Evolutionary conservation across 2,888 invertebrate species (phyloP), one percentile per base, ranked within the genome.

Genomic region (Scaptomyza caliginosa): DNA sequence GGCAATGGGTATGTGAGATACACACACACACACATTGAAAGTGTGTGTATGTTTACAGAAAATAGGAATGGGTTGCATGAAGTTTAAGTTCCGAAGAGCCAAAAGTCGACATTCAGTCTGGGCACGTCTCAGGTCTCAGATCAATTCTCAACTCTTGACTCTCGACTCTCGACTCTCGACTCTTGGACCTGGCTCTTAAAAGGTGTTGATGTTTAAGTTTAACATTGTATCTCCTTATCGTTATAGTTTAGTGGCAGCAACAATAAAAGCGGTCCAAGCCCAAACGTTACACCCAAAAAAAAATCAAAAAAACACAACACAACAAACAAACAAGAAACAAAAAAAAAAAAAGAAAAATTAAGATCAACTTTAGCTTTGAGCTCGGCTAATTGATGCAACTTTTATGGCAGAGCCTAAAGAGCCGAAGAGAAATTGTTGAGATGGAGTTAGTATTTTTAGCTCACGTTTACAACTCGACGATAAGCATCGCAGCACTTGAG

Each of bases 161-260:
- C 55, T 26, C 13, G 42, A 5, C 21, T 49, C 48, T 65, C 42
- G 32, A 21, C 24, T 21, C 59, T 67, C 43, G 40, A 11, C 30
- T 36, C 36, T 42, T 11, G 23, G 28, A 30, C 21, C 49, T 45
- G 77, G 80, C 80, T 84, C 83, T 87, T 88, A 88, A 88, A 89
- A 89, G 89, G 89, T 89, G 89, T 89, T 86, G 89, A 89, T 89
- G 89, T 89, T 89, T 89, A 89, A 88, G 89, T 89, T 89, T 85
- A 88, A 89, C 87, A 88, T 83, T 87, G 88, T 88, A 86, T 88
- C 78, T 80, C 77, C 81, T 89, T 89, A 89, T 89, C 89, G 88
- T 81, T 87, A 87, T 87, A 87, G 87, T 87, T 87, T 87, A 88
- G 87, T 86, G 86, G 82, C 85, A 82, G 82, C 79, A 79, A 81